phyloP scores from a whole-genome alignment of 2,797 vertebrate species.

The Syncerus caffer region DNA sequence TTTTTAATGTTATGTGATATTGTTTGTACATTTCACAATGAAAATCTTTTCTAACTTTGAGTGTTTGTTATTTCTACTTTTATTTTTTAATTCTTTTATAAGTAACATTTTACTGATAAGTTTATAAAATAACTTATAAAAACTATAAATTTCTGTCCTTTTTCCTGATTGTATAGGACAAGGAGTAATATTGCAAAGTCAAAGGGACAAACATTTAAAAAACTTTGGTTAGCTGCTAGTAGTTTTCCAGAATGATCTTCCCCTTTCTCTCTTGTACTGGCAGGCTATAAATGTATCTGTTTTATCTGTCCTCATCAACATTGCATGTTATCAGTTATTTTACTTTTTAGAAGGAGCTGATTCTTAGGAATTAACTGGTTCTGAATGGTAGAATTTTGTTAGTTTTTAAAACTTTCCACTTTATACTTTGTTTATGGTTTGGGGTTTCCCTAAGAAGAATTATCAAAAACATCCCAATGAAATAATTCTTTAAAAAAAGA shows the following conservation, averaged over 20 bases:
- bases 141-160: not conserved
- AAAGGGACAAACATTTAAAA: not conserved
- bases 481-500: not conserved
- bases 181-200: not conserved
- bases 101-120: not conserved
- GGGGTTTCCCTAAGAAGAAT: not conserved
- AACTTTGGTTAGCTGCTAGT: not conserved
- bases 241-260: not conserved
- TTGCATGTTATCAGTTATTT: not conserved
- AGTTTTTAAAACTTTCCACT: not conserved
- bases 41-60: not conserved
- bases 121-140: not conserved
- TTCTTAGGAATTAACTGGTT: constrained; percentile 2
- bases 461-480: not conserved
- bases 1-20: not conserved
- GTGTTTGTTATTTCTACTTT: not conserved
- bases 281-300: not conserved
- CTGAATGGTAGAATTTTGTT: not conserved
- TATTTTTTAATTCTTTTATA: not conserved
- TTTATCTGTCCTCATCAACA: not conserved
- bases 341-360: not conserved
- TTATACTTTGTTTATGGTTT: not conserved
- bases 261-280: not conserved
- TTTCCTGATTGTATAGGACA: not conserved
- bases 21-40: not conserved